Base-by-base conservation (phyloP, 2,113 vertebrate genomes). In the Kryptolebias marmoratus region DNA sequence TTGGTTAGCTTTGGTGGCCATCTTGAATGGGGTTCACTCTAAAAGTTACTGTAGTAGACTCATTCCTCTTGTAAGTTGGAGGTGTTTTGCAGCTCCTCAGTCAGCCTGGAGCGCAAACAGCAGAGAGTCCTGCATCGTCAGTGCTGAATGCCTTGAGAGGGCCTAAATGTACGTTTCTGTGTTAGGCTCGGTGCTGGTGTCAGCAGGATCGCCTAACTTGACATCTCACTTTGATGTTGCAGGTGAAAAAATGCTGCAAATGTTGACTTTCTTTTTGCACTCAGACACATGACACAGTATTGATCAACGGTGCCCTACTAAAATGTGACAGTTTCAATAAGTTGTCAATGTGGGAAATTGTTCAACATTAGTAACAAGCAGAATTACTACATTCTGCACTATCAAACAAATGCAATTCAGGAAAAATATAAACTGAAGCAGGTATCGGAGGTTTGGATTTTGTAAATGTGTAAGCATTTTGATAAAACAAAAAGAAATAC, bases 51-150 rank as follows among this genome's bases (percentile, higher is more conserved):
- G 32, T 15, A 48, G 15, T 12, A 27, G 52, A 54, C 52, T 28
- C 11, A 28, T 54, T 14, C 47, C 55, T 71, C 27, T 64, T 58
- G 49, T 71, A 64, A n/a, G 63, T 61, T n/a, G 27, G 71, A 30
- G 32, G n/a, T 8, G 42, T 39, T 22, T 52, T 31, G 2, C 48
- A 52, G 61, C 47, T 67, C 39, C 50, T 66, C 57, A 68, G 12
- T 73, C 27, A 27, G 68, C 44, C 36, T 39, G 54, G 58, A 42
- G 64, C 70, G 44, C 65, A 81, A 58, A 63, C 64, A 64, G 77
- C 8, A 10, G 30, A 56, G 32, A 42, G 47, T 22, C 16, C 18
- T 16, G 14, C 11, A 12, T 65, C 36, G 45, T 58, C 28, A 28
- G 60, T 45, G 14, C 22, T 58, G 32, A 3, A 59, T 36, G 30